phyloP scores from a whole-genome alignment of 2,797 vertebrate species.

The Smutsia gigantea region DNA sequence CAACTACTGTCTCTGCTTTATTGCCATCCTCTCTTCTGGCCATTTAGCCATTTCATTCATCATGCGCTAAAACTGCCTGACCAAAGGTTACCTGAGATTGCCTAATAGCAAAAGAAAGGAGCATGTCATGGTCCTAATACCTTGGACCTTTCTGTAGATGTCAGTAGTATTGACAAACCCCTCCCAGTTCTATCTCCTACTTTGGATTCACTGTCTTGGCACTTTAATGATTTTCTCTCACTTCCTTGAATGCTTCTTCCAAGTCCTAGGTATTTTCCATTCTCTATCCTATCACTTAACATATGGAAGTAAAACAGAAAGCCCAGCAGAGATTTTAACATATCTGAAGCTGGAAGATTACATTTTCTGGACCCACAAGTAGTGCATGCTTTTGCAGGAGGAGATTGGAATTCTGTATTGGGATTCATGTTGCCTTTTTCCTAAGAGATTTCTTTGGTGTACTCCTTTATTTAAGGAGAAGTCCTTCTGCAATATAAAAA shows the following conservation, averaged over 20 bases:
- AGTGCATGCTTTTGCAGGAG: not conserved
- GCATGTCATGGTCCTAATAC: not conserved
- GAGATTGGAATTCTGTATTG: not conserved
- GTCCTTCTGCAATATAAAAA: constrained; percentile 1
- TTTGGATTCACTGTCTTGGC: not conserved
- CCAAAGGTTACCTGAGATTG: not conserved
- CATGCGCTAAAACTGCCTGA: not conserved
- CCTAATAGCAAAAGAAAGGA: not conserved
- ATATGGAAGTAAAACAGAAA: not conserved
- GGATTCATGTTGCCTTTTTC: not conserved
- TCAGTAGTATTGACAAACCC: not conserved
- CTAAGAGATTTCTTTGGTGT: not conserved
- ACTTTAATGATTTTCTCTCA: not conserved
- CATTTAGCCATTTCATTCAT: too few species aligned
- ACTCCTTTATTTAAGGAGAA: not conserved
- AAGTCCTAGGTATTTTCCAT: not conserved
- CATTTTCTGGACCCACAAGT: not conserved
- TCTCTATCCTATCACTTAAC: not conserved
- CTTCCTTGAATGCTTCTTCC: not conserved
- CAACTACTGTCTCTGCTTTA: not conserved
- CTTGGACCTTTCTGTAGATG: not conserved
- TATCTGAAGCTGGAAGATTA: not conserved
- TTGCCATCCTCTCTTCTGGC: not conserved
- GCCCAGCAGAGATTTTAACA: not conserved
- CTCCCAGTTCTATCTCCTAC: not conserved